Percentiles rank a stretch among this genome's conserved stretches.
phyloP scores from a whole-genome alignment of 1,140 invertebrate species.

The Dysdera silvatica region DNA sequence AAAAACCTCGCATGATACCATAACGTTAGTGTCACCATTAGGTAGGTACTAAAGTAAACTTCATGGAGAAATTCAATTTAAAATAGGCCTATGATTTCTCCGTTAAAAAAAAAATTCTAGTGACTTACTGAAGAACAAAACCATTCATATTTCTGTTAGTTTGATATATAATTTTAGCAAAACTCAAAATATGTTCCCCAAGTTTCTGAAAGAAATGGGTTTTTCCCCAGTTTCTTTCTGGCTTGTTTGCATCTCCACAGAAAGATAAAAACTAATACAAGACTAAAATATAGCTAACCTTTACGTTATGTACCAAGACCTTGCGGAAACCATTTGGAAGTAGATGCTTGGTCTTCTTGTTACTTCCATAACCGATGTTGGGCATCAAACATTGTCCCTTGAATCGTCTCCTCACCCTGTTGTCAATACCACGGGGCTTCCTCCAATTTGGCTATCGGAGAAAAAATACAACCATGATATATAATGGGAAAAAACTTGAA shows the following conservation, averaged over 20 bases:
- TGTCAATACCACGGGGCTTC: slow-evolving; percentile 98
- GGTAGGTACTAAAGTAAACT: too few species aligned
- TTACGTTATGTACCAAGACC: slow-evolving; percentile 75
- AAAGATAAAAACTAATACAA: not conserved
- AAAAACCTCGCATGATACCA: too few species aligned
- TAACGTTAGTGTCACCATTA: too few species aligned
- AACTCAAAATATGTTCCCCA: too few species aligned
- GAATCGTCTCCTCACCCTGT: slow-evolving; percentile 94
- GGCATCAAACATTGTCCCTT: slow-evolving; percentile 99
- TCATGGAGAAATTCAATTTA: too few species aligned
- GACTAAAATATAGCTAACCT: slow-evolving; percentile 52
- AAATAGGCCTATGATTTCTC: too few species aligned
- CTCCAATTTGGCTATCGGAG: slow-evolving; percentile 68
- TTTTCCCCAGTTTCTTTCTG: too few species aligned
- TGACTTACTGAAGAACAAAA: too few species aligned
- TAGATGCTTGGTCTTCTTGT: slow-evolving; percentile 88
- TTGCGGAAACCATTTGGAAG: slow-evolving; percentile 96
- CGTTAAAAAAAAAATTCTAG: too few species aligned
- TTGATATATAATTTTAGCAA: too few species aligned
- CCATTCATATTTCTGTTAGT: too few species aligned
- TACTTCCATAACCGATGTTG: slow-evolving; percentile 97
- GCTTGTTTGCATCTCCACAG: not conserved
- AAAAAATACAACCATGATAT: slow-evolving; percentile 1
- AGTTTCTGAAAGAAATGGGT: too few species aligned
- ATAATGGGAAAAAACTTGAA: not conserved